These are phyloP conservation scores for Diplazon laetatorius DNA, from an alignment of 2,888 invertebrate species.

Conservation along the genomic window DNA sequence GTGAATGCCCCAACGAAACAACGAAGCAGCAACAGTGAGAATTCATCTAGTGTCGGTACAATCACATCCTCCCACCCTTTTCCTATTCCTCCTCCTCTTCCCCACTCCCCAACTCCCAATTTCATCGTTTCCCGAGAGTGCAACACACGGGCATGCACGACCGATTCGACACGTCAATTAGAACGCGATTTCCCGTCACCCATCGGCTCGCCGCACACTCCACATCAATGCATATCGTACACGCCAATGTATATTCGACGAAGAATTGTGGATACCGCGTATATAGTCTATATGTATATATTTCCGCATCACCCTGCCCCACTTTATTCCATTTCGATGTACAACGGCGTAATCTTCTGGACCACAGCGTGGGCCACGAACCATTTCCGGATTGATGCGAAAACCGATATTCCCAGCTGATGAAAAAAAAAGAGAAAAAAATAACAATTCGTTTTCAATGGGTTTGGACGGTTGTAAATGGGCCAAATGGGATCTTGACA, in stretches of 20 bases:
- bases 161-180: slow-evolving; percentile 63
- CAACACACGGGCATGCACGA: slow-evolving; percentile 36
- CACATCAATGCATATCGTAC: neutral
- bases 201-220: slow-evolving; percentile 20
- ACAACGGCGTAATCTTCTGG: slow-evolving; percentile 35
- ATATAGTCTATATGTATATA: too few species aligned
- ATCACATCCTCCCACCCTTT: too few species aligned
- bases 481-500: too few species aligned
- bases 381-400: slow-evolving; percentile 10
- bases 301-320: neutral
- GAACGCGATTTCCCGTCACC: slow-evolving; percentile 54
- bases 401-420: neutral
- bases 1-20: slow-evolving; percentile 38
- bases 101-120: slow-evolving; percentile 11
- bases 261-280: neutral
- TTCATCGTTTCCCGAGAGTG: slow-evolving; percentile 44
- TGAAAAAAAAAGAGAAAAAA: neutral
- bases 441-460: too few species aligned
- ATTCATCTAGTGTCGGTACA: slow-evolving; percentile 39
- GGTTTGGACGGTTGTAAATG: neutral
- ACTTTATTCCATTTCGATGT: slow-evolving; percentile 30
- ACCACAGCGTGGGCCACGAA: slow-evolving; percentile 11
- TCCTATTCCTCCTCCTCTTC: slow-evolving; percentile 17
- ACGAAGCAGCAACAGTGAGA: slow-evolving; percentile 40
- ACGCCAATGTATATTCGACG: slow-evolving; percentile 5